Evolutionary conservation across 2,797 vertebrate genomes (phyloP), one percentile per base, ranked within the genome.

Genomic region (Columba guinea): DNA sequence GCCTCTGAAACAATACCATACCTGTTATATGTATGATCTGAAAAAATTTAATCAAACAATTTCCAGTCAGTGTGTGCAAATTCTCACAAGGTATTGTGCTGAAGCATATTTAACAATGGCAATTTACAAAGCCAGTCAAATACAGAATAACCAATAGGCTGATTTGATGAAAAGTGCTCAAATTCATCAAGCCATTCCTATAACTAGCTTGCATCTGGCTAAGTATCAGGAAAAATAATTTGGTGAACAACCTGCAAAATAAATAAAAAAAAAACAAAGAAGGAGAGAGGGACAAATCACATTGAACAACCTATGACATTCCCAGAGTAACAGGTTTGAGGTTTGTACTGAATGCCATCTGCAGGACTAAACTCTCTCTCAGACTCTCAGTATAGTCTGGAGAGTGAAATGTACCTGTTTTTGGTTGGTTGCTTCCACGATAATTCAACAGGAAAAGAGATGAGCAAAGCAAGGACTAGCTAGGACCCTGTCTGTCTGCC

Each of bases 261-360:
- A 19, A 46, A 22, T 5, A 12, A 39, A 39, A 39, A 39, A 39
- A 13, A 11, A 39, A 39, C 37, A 39, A 39, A 39, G 28, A 0
- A 9, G 27, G 13, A 44, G 4, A 37, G 21, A 19, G 44, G 44
- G 4, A 53, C 5, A 41, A 69, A 65, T 49, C 13, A 18, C 41
- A 34, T 1, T n/a, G 17, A 84, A 49, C 7, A 28, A 34, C 6
- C 4, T 44, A 28, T 41, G 24, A 27, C 9, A 44, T 67, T 48
- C 6, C 34, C 1, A 5, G 26, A 49, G 8, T 9, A 5, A 26
- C 1, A 2, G 2, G 23, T 55, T 73, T 68, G 24, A 64, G 8
- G 30, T 64, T 86, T 60, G 14, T 49, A 11, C 14, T 34, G 26
- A 84, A 24, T 22, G 11, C 2, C 13, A 34, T 19, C 30, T 51